Percentiles rank a stretch among this genome's conserved stretches.
phyloP scores from a whole-genome alignment of 1,140 invertebrate genomes.

The Neodiprion pinetum region DNA sequence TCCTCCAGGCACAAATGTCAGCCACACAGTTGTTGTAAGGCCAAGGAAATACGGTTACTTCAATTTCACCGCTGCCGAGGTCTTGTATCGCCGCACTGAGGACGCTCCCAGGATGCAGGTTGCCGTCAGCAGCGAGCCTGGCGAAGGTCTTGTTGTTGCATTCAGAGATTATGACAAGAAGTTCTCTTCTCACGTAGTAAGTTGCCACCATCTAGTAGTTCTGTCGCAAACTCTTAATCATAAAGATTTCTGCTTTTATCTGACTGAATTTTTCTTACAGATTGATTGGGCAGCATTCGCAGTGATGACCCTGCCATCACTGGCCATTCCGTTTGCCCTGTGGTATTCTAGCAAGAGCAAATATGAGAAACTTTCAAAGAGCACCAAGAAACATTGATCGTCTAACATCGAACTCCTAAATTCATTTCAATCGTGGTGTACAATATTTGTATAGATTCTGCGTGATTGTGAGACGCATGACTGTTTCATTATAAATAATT shows the following conservation, averaged over 20 bases:
- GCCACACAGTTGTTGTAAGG: slow-evolving; percentile 90
- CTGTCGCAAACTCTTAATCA: slow-evolving; percentile 1
- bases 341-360: slow-evolving; percentile 96
- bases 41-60: slow-evolving; percentile 93
- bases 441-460: slow-evolving; percentile 36
- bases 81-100: slow-evolving; percentile 86
- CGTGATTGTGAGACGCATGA: slow-evolving; percentile 44
- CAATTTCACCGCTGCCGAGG: slow-evolving; percentile 96
- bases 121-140: slow-evolving; percentile 93
- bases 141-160: slow-evolving; percentile 94
- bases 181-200: slow-evolving; percentile 95
- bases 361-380: slow-evolving; percentile 79
- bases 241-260: slow-evolving; percentile 13
- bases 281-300: slow-evolving; percentile 96
- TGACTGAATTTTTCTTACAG: slow-evolving; percentile 58
- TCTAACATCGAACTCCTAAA: slow-evolving; percentile 11
- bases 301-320: slow-evolving; percentile 93
- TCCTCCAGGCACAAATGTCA: slow-evolving; percentile 90
- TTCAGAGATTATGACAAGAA: slow-evolving; percentile 97
- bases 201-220: slow-evolving; percentile 29
- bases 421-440: slow-evolving; percentile 27
- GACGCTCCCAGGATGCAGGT: slow-evolving; percentile 78
- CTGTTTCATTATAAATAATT: slow-evolving; percentile 37
- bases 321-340: slow-evolving; percentile 92
- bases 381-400: slow-evolving; percentile 51